These are phyloP conservation scores for Cyprinodon tularosa DNA, from an alignment of 2,113 vertebrate species.

Conservation along the genomic window DNA sequence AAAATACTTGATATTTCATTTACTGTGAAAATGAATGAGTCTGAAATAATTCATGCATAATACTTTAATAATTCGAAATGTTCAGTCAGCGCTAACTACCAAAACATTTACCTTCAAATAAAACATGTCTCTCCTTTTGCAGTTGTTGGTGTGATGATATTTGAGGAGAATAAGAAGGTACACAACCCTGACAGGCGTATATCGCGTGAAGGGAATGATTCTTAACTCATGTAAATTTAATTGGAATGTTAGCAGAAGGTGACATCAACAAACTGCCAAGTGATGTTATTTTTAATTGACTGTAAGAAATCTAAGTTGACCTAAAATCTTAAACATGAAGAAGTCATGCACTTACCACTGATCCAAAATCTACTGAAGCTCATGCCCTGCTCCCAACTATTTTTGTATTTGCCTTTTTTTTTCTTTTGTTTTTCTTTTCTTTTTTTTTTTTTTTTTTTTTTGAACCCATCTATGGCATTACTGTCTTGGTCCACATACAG, in stretches of 20 bases:
- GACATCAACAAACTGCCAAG: background rate
- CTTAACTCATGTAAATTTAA: background rate
- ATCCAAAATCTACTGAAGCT: background rate
- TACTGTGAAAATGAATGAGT: background rate
- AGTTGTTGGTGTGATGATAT: background rate
- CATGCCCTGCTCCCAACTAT: background rate
- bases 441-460: background rate
- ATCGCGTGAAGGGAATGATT: background rate
- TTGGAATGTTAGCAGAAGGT: background rate
- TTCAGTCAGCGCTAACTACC: background rate
- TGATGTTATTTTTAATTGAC: background rate
- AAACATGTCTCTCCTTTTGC: background rate
- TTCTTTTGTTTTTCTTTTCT: background rate
- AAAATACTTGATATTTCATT: background rate
- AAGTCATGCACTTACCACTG: too few species aligned
- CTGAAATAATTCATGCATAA: background rate
- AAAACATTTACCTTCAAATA: background rate
- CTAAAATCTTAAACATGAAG: background rate
- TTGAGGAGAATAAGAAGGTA: background rate
- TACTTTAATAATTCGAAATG: background rate
- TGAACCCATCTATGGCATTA: background rate
- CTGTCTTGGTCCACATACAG: too few species aligned
- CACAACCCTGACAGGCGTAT: background rate
- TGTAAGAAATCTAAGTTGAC: background rate
- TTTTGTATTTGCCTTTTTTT: background rate